A percentile compares a stretch with the other conserved stretches of the same genome.
These are phyloP conservation scores for Drosophila meridionalis DNA, from an alignment of 2,888 invertebrate species.

Conservation along the genomic window DNA sequence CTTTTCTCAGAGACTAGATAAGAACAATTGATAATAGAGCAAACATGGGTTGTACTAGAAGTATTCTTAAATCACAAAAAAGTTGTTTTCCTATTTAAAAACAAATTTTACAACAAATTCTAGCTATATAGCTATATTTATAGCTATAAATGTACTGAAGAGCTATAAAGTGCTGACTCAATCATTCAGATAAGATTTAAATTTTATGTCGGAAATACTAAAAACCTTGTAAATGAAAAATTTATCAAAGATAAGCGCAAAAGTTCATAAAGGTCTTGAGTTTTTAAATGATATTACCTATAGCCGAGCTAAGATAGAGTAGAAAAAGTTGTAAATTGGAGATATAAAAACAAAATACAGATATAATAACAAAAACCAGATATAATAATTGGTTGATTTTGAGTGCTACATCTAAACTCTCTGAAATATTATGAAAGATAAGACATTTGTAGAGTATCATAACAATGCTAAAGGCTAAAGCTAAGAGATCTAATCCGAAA, in stretches of 20 bases:
- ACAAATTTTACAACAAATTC: background rate
- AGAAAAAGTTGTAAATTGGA: too few species aligned
- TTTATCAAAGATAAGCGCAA: background rate
- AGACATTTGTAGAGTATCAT: too few species aligned
- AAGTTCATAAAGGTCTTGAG: background rate
- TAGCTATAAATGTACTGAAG: background rate
- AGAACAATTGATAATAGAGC: background rate
- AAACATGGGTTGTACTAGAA: background rate
- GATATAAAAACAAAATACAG: too few species aligned
- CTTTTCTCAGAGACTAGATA: background rate
- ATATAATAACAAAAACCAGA: too few species aligned
- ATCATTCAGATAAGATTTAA: background rate
- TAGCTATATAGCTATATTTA: background rate
- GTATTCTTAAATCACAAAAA: too few species aligned
- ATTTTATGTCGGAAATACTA: too few species aligned
- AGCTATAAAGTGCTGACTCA: background rate
- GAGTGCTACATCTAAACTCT: too few species aligned
- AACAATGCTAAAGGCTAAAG: background rate
- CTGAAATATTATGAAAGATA: too few species aligned
- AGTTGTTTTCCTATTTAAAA: background rate
- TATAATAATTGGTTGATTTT: too few species aligned
- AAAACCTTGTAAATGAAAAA: background rate
- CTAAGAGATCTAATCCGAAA: background rate
- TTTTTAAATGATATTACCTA: background rate
- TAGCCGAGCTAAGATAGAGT: background rate